Conservation (phyloP, 37 sponge, comb jelly and placozoan genomes). For the Lycopodina hypogea region DNA sequence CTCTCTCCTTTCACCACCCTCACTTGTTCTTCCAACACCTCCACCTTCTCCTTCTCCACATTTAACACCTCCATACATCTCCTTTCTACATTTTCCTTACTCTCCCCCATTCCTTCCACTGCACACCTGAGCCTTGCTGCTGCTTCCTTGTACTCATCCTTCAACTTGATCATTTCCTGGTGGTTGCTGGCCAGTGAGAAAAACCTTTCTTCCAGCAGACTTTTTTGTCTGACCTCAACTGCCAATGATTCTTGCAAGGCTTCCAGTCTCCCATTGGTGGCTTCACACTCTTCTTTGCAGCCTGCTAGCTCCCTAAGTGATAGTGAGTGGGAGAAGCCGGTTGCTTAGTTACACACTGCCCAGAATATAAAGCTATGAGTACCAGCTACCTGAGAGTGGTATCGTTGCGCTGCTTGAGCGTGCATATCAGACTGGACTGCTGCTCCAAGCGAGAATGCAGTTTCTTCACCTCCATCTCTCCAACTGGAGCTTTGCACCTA, state of each 20-base stretch:
- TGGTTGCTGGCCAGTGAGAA: constrained; percentile 42
- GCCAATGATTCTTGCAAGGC: constrained; percentile 14
- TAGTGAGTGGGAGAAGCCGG: too few relatives aligned
- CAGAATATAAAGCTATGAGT: too few relatives aligned
- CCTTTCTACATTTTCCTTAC: not conserved
- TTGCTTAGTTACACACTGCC: too few relatives aligned
- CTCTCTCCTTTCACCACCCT: not conserved
- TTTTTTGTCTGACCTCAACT: not conserved
- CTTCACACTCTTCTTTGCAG: too few relatives aligned
- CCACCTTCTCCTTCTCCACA: not conserved
- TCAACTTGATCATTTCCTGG: constrained; percentile 56
- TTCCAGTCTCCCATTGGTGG: not conserved
- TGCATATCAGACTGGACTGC: constrained; percentile 72
- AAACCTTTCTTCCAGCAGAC: constrained; percentile 41
- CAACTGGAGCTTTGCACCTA: not conserved
- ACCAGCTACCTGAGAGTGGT: constrained; percentile 28
- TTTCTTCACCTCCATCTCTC: constrained; percentile 23
- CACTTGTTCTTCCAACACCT: constrained; percentile 3
- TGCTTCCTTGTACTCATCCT: constrained; percentile 58
- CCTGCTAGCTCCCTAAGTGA: too few relatives aligned
- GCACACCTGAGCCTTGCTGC: not conserved
- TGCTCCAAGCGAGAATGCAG: constrained; percentile 65
- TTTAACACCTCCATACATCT: not conserved
- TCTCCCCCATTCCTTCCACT: not conserved
- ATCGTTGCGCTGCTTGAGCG: constrained; percentile 70